Conservation (phyloP, 2,113 vertebrate species). For the Pomatorhinus ruficollis region DNA sequence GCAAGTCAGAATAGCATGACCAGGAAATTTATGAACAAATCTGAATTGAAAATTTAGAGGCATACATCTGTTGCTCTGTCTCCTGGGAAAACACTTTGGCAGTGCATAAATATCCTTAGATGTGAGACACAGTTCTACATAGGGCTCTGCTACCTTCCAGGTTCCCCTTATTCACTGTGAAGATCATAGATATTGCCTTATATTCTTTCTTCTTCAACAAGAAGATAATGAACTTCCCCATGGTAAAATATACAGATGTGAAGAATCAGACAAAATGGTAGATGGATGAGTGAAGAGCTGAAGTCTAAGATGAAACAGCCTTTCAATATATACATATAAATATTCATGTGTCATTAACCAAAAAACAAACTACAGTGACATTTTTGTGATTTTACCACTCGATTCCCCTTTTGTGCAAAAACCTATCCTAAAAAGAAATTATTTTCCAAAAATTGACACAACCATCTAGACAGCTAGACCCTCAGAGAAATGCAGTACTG, state of each 20-base stretch:
- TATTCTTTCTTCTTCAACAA: background rate
- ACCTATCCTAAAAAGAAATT: background rate
- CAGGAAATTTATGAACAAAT: background rate
- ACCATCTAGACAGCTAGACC: background rate
- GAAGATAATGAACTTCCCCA: background rate
- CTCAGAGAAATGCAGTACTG: background rate
- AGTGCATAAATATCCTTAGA: background rate
- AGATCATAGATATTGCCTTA: background rate
- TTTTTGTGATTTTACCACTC: background rate
- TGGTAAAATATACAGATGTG: background rate
- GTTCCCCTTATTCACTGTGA: background rate
- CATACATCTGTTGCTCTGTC: background rate
- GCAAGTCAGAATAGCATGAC: background rate
- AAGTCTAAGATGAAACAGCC: background rate
- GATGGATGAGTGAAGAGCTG: background rate
- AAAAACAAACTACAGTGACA: background rate
- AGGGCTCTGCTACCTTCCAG: background rate
- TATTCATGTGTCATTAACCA: background rate
- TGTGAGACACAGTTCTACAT: fast-evolving
- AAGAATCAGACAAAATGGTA: background rate
- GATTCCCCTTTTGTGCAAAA: background rate
- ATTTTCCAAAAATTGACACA: background rate
- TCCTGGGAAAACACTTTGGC: background rate
- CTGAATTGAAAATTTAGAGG: background rate
- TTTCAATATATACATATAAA: background rate